These are phyloP conservation scores for Odontomyia ornata DNA, from an alignment of 2,888 invertebrate genomes.

Conservation along the genomic window DNA sequence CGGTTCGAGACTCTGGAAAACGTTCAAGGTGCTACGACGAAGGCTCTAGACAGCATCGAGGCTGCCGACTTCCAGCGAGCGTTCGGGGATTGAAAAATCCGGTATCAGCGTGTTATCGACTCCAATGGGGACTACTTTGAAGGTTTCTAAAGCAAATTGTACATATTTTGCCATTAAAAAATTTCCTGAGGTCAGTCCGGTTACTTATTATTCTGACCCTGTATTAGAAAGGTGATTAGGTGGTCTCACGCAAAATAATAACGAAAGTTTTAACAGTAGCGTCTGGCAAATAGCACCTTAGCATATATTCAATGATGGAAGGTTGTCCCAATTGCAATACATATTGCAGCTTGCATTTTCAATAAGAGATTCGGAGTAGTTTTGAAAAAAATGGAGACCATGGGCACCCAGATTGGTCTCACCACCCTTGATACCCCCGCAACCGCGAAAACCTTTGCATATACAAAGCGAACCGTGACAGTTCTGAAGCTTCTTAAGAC, in stretches of 20 bases:
- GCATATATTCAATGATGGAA: not conserved
- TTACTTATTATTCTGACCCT: too few relatives aligned
- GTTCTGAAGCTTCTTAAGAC: not conserved
- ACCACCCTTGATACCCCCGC: not conserved
- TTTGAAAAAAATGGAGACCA: not conserved
- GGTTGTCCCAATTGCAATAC: not conserved
- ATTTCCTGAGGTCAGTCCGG: too few relatives aligned
- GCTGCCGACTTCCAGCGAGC: too few relatives aligned
- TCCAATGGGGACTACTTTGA: too few relatives aligned
- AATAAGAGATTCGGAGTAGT: not conserved
- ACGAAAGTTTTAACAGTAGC: not conserved
- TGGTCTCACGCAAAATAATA: not conserved
- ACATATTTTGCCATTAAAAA: too few relatives aligned
- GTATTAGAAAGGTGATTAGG: not conserved
- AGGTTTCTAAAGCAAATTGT: too few relatives aligned
- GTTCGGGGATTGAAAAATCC: too few relatives aligned
- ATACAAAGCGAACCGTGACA: not conserved
- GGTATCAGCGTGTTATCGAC: too few relatives aligned
- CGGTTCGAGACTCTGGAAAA: too few relatives aligned
- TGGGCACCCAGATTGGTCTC: not conserved
- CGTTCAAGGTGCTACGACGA: too few relatives aligned
- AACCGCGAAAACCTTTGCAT: not conserved
- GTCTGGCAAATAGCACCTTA: not conserved
- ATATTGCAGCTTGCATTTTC: not conserved
- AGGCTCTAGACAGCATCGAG: too few relatives aligned